These are phyloP conservation scores for Caenorhabditis wallacei DNA, from an alignment of 2,888 invertebrate species.

Conservation along the genomic window DNA sequence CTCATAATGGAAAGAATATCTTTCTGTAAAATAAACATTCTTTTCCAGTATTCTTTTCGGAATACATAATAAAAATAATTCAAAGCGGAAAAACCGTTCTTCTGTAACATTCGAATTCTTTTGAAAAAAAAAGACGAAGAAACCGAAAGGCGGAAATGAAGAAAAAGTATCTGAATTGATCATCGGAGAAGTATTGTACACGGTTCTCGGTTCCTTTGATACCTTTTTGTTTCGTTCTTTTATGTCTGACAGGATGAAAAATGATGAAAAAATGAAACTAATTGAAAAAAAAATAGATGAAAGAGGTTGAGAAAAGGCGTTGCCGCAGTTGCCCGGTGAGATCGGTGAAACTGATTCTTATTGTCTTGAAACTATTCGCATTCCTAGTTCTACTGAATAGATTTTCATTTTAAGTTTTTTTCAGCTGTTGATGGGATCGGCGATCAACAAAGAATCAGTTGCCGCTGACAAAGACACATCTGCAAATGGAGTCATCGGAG, in stretches of 20 bases:
- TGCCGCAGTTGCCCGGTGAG: constrained; percentile 15
- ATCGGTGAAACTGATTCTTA: constrained; percentile 31
- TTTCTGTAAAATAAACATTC: constrained; percentile 10
- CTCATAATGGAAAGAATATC: constrained; percentile 2
- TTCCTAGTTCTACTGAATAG: no score
- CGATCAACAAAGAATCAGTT: constrained; percentile 32
- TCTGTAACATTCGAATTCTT: constrained; percentile 10
- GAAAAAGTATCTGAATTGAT: constrained; percentile 27
- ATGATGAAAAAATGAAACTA: constrained; percentile 40
- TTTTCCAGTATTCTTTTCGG: background rate
- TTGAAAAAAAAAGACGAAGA: constrained; percentile 9
- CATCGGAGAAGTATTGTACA: constrained; percentile 25
- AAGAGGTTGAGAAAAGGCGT: constrained; percentile 31
- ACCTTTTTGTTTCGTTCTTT: constrained; percentile 48
- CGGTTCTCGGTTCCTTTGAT: constrained; percentile 41
- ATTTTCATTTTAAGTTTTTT: background rate
- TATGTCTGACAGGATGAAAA: constrained; percentile 22
- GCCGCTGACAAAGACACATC: constrained; percentile 20
- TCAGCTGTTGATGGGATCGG: constrained; percentile 62
- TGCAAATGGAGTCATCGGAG: constrained; percentile 14
- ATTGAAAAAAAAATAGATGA: constrained; percentile 45
- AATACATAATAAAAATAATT: background rate
- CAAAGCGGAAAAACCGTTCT: constrained; percentile 15
- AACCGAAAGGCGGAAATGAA: constrained; percentile 14
- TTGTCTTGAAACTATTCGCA: constrained; percentile 4